Percentiles rank a stretch among this genome's conserved stretches.
Evolutionary conservation across 2,888 invertebrate genomes (phyloP).

Genomic region (Gandaritis pyraliata): DNA sequence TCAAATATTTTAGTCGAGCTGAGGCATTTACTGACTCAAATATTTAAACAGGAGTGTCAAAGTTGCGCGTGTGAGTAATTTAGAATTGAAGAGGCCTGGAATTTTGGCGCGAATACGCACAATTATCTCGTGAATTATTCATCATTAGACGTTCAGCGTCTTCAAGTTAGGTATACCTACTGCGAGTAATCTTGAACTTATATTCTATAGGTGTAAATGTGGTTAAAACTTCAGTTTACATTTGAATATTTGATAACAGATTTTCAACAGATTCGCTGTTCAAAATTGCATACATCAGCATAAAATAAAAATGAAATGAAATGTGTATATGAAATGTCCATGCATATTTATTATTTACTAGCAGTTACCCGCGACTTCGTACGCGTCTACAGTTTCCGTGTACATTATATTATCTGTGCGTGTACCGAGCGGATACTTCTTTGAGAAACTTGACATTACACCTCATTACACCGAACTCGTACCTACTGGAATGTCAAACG

Average conservation of each 20-base stretch:
- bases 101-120: slow-evolving; percentile 43
- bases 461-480: too few species aligned
- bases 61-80: slow-evolving; percentile 34
- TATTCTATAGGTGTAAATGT: neutral
- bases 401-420: too few species aligned
- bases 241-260: neutral
- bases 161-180: slow-evolving; percentile 12
- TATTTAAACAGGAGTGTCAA: slow-evolving; percentile 38
- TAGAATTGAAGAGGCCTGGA: slow-evolving; percentile 23
- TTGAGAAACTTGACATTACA: too few species aligned
- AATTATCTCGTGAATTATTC: slow-evolving; percentile 58
- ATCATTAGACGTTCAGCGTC: slow-evolving; percentile 39
- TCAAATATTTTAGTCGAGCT: slow-evolving; percentile 1
- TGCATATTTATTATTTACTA: too few species aligned
- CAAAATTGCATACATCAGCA: too few species aligned
- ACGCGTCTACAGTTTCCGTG: too few species aligned
- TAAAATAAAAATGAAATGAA: too few species aligned
- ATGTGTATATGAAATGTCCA: too few species aligned
- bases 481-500: too few species aligned
- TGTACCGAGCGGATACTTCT: too few species aligned
- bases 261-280: neutral
- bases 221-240: neutral
- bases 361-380: too few species aligned
- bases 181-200: slow-evolving; percentile 4
- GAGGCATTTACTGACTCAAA: slow-evolving; percentile 32